Base-by-base conservation (phyloP, 2,113 vertebrate genomes). In the Mobula birostris region DNA sequence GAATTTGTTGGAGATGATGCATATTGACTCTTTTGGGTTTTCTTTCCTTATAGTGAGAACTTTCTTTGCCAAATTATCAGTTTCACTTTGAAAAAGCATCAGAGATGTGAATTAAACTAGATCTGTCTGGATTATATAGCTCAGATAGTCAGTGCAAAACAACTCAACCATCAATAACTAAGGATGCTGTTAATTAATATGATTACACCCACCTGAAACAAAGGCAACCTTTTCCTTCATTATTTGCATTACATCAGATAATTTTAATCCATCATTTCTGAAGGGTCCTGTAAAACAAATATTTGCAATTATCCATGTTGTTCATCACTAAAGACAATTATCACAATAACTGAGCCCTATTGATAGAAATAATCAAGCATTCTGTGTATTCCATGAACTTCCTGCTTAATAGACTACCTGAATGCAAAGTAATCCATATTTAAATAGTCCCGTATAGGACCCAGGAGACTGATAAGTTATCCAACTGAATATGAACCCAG, bases 221-320 rank as follows among this genome's bases (percentile, higher is more conserved):
- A 99, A 99, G 96, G 99, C 99, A 94, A 99, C 98, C 97, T 99
- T 99, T 96, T 99, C 99, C 96, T 99, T 99, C 87, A 99, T 96
- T 95, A 98, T 98, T 58, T 98, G 97, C 95, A 99, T 98, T 91
- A 99, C 99, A 95, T 99, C 99, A 87, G 98, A 98, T 94, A 98
- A 98, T 97, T 98, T 99, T 96, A 99, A 97, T 95, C 98, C 98
- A 95, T 99, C 98, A 94, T 98, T 98, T 97, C 98, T 97, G 96
- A 98, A 97, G 94, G 98, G 98, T 93, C 98, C 99, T 99, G 97
- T 94, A 94, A 95, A 95, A 95, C 74, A 68, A 94, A 88, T 4
- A 96, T 94, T 27, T 93, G 70, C 56, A 93, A 29, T 93, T 56
- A 90, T 32, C 61, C 70, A 93, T 74, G 56, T 93, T 93, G 19